Evolutionary conservation across 2,888 invertebrate genomes (phyloP), one percentile per base, ranked within the genome.

Genomic region (Ectropis crepuscularia): DNA sequence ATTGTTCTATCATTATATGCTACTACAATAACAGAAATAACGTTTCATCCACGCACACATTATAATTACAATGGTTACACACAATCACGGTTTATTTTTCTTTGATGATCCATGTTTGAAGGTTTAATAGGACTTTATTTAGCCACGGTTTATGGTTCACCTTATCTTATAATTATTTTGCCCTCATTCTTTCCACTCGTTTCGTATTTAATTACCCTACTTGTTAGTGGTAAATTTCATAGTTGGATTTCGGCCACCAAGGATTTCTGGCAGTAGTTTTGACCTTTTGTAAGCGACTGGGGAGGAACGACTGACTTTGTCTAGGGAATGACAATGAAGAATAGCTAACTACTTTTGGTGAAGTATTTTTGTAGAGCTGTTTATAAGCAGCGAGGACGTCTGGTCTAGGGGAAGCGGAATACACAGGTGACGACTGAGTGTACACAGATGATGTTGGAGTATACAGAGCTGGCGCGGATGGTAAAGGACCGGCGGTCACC

Each of bases 161-260:
- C 57, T 54, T 53, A 63, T 53, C 53, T 45, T 46, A 46, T 59
- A 48, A 51, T 53, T 55, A 54, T 53, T 53, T 63, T 59, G 50
- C 60, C 46, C 53, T 61, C n/a, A 61, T 62, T 46, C 39, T 28
- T 28, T 28, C 16, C 1, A 48, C 49, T 61, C 59, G 50, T 60
- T 65, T 64, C 55, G 42, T 53, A 59, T 48, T 61, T 43, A 50
- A 42, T 46, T 64, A 64, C 7, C 48, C 46, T 65, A 61, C 6
- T 77, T 71, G 74, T 43, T 69, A 65, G 74, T 86, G 83, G 64
- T 74, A 77, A 42, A 87, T 78, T 61, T 85, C 72, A 66, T 86
- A 88, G 48, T 77, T 73, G 11, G 65, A 67, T 57, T 78, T 83
- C 6, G 74, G 62, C 83, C 85, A 86, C 87, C 85, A 89, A 5